phyloP scores from a whole-genome alignment of 2,113 vertebrate species.

The Nothoprocta pentlandii region DNA sequence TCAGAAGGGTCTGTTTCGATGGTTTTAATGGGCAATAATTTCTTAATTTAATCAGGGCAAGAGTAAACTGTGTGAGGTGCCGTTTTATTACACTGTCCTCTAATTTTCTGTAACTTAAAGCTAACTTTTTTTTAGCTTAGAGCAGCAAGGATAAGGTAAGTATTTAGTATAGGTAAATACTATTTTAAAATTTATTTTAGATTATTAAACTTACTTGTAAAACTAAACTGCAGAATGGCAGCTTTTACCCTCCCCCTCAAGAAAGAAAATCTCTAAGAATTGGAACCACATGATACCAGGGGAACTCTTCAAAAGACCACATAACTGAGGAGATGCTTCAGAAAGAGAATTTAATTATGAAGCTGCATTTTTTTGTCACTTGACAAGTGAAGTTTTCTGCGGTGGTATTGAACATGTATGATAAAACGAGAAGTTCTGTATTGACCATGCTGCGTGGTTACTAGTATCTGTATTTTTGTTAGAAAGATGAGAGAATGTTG shows the following conservation, averaged over 20 bases:
- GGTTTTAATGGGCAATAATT: conserved; percentile 18
- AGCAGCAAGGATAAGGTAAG: background rate
- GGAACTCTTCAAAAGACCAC: background rate
- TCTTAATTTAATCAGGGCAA: conserved; percentile 15
- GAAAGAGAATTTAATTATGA: background rate
- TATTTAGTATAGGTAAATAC: background rate
- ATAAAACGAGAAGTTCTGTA: background rate
- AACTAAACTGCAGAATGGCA: background rate
- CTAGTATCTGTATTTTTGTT: background rate
- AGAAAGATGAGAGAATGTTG: background rate
- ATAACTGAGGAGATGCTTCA: background rate
- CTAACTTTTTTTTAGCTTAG: background rate
- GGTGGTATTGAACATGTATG: background rate
- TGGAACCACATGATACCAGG: background rate
- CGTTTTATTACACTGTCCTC: background rate
- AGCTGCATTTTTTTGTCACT: background rate
- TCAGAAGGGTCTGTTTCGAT: conserved; percentile 31
- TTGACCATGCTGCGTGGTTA: background rate
- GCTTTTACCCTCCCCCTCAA: background rate
- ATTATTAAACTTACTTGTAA: background rate
- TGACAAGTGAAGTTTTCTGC: background rate
- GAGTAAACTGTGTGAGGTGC: background rate
- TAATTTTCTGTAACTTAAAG: background rate
- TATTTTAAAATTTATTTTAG: background rate
- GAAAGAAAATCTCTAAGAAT: background rate